These are phyloP conservation scores for Enoplosus armatus DNA, from an alignment of 2,797 vertebrate species.

Conservation along the genomic window DNA sequence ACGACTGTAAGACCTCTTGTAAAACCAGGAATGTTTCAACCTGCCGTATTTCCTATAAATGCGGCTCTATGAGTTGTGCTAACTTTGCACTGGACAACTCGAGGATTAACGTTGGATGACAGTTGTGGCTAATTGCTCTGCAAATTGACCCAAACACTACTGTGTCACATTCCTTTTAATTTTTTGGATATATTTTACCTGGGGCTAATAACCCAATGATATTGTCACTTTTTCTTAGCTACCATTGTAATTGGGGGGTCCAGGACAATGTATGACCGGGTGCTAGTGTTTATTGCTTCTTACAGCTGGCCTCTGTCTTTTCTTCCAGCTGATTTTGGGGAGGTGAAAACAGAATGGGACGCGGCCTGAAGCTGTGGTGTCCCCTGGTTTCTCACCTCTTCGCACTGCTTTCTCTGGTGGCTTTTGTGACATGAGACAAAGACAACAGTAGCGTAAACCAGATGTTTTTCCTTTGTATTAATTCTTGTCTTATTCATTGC, in stretches of 20 bases:
- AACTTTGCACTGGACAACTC: too few relatives aligned
- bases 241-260: not conserved
- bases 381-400: not conserved
- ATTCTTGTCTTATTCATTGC: too few relatives aligned
- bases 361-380: not conserved
- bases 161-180: not conserved
- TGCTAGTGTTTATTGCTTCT: not conserved
- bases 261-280: not conserved
- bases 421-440: too few relatives aligned
- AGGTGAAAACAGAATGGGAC: not conserved
- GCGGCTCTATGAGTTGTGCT: too few relatives aligned
- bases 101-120: too few relatives aligned
- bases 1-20: too few relatives aligned
- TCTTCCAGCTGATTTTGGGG: not conserved
- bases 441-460: not conserved
- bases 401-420: too few relatives aligned
- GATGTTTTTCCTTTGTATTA: not conserved
- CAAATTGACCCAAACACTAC: too few relatives aligned
- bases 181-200: not conserved
- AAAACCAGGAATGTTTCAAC: too few relatives aligned
- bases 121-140: too few relatives aligned
- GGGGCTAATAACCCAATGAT: too few relatives aligned
- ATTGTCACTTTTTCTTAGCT: not conserved
- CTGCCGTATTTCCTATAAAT: too few relatives aligned
- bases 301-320: not conserved